phyloP scores from a whole-genome alignment of 2,113 vertebrate genomes.

The Lepidothrix coronata region DNA sequence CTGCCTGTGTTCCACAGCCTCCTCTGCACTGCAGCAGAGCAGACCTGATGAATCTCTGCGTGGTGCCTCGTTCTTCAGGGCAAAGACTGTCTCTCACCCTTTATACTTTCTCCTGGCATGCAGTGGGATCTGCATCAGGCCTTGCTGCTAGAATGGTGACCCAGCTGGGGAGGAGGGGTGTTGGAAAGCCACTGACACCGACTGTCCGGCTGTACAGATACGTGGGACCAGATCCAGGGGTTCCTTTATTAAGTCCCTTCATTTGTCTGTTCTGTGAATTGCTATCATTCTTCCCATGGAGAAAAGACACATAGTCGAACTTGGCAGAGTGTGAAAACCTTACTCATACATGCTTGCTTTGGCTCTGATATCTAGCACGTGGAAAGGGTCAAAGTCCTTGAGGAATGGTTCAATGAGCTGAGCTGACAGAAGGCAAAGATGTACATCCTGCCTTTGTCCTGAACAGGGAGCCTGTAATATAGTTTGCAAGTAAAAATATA shows the following conservation, averaged over 20 bases:
- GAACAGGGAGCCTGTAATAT: not conserved
- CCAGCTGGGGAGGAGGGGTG: not conserved
- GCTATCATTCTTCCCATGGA: not conserved
- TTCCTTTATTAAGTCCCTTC: not conserved
- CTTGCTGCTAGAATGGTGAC: not conserved
- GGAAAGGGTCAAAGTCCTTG: not conserved
- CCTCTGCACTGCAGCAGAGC: rapidly evolving
- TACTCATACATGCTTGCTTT: not conserved
- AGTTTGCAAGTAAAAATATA: not conserved
- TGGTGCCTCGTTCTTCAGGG: rapidly evolving
- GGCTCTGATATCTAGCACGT: not conserved
- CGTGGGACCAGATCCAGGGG: rapidly evolving
- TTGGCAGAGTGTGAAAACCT: conserved; percentile 1
- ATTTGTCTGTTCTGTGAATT: not conserved
- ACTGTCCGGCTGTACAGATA: rapidly evolving
- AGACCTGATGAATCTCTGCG: not conserved
- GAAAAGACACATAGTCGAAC: not conserved
- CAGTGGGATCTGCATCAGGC: not conserved
- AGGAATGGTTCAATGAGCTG: not conserved
- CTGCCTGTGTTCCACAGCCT: not conserved
- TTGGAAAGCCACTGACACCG: not conserved
- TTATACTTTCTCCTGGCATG: not conserved
- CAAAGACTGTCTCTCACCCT: not conserved
- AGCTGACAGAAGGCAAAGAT: not conserved
- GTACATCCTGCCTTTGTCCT: not conserved